Evolutionary conservation across 2,797 vertebrate genomes (phyloP).

Genomic region (Cynopterus sphinx): DNA sequence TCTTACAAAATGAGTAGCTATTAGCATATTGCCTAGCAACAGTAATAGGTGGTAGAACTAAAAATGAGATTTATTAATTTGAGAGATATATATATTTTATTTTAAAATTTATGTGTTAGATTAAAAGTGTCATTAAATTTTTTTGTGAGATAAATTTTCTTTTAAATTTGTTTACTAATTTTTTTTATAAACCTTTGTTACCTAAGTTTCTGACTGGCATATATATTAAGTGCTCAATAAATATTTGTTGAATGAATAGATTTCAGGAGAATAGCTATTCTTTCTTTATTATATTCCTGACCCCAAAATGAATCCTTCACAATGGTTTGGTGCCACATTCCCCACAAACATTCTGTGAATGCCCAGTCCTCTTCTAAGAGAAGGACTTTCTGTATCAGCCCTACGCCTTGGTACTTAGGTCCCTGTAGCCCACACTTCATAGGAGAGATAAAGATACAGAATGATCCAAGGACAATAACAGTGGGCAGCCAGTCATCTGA

Average conservation of each 20-base stretch:
- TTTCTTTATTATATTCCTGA: background rate
- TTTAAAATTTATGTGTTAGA: constrained; percentile 6
- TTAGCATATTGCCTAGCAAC: background rate
- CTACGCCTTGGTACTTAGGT: background rate
- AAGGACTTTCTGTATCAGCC: background rate
- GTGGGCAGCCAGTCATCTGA: background rate
- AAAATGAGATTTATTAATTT: background rate
- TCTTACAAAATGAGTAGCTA: background rate
- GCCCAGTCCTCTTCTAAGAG: background rate
- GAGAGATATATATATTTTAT: background rate
- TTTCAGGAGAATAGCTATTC: background rate
- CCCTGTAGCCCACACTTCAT: background rate
- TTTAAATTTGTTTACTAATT: background rate
- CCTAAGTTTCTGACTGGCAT: background rate
- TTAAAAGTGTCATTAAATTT: background rate
- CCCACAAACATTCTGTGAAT: background rate
- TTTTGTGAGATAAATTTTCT: background rate
- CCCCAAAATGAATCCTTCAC: background rate
- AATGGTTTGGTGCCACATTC: background rate
- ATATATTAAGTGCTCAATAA: background rate
- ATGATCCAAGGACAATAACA: background rate
- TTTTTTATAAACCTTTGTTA: background rate
- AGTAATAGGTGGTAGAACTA: background rate
- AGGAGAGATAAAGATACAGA: background rate
- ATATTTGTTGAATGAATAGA: background rate